phyloP scores from a whole-genome alignment of 2,888 invertebrate species.

The Sarcophaga subvicina region DNA sequence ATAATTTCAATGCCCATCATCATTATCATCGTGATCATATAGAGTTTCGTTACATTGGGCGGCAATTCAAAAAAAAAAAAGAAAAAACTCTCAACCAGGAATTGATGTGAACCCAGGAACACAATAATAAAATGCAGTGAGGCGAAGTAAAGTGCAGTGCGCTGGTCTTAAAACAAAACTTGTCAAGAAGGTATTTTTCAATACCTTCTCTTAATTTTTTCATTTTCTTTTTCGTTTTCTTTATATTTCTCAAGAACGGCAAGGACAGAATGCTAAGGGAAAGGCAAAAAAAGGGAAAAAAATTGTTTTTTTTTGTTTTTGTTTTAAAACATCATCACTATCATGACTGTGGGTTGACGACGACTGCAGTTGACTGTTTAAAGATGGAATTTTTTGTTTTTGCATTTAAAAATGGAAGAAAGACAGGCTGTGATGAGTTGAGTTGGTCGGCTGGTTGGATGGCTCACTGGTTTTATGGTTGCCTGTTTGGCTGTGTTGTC shows the following conservation, averaged over 20 bases:
- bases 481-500: slow-evolving; percentile 41
- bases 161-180: slow-evolving; percentile 48
- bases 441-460: slow-evolving; percentile 18
- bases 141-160: slow-evolving; percentile 38
- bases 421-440: too few relatives aligned
- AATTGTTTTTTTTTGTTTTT: too few relatives aligned
- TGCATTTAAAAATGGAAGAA: too few relatives aligned
- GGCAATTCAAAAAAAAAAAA: slow-evolving; percentile 48
- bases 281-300: not conserved
- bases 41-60: slow-evolving; percentile 43
- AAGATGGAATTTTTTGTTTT: too few relatives aligned
- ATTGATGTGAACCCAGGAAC: slow-evolving; percentile 14
- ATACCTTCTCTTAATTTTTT: not conserved
- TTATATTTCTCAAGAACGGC: not conserved
- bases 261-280: not conserved
- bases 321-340: slow-evolving; percentile 10
- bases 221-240: not conserved
- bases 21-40: slow-evolving; percentile 32
- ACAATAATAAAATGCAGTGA: slow-evolving; percentile 5
- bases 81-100: slow-evolving; percentile 11
- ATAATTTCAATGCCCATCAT: slow-evolving; percentile 39
- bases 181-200: slow-evolving; percentile 52
- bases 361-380: too few relatives aligned
- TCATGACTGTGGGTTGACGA: slow-evolving; percentile 53
- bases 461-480: not conserved